phyloP scores from a whole-genome alignment of 2,113 vertebrate species.

The Pundamilia nyererei region DNA sequence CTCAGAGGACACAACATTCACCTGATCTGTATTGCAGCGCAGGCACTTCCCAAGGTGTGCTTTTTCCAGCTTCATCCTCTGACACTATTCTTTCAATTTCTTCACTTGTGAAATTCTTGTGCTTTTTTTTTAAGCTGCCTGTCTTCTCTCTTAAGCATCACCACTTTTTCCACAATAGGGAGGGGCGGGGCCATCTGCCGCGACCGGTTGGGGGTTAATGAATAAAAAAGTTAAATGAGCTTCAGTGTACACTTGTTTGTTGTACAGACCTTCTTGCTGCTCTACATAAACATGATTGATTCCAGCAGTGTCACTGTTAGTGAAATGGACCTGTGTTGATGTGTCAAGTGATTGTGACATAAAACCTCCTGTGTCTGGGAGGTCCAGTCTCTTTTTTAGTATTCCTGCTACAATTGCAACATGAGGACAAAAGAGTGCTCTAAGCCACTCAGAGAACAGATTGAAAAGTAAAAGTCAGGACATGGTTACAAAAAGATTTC shows the following conservation, averaged over 20 bases:
- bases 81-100: not conserved
- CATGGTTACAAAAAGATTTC: not conserved
- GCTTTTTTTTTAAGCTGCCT: not conserved
- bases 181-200: not conserved
- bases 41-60: not conserved
- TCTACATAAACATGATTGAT: not conserved
- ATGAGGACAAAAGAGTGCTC: not conserved
- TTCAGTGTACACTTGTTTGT: not conserved
- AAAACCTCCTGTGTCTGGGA: not conserved
- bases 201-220: not conserved
- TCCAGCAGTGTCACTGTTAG: not conserved
- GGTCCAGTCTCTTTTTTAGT: not conserved
- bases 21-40: not conserved
- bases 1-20: not conserved
- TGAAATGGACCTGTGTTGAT: not conserved
- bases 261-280: not conserved
- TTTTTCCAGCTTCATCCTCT: not conserved
- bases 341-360: not conserved
- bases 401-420: not conserved
- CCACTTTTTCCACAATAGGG: not conserved
- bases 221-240: not conserved
- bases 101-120: not conserved
- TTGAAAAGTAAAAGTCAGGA: not conserved
- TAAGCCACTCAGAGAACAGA: not conserved
- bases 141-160: not conserved